Base-by-base conservation (phyloP, 2,888 invertebrate genomes). In the Pharmacophagus antenor region DNA sequence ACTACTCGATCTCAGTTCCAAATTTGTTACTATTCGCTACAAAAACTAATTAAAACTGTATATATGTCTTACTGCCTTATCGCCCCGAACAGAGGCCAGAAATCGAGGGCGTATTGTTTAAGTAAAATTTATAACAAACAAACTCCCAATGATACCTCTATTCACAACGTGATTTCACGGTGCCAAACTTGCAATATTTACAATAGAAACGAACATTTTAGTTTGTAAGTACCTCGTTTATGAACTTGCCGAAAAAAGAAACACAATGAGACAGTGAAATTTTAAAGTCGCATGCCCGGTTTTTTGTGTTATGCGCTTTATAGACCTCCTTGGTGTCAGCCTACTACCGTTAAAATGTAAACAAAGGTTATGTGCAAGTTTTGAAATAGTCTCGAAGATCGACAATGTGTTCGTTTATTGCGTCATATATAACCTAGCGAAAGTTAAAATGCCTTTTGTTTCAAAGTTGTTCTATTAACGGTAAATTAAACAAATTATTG, bases 341-440 rank as follows among this genome's bases (percentile, higher is more conserved):
- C 74, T 71, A 83, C 86, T 85, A 87, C 88, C 88, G 89, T 88
- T 88, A 89, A 80, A 69, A 70, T 73, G 77, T 77, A 84, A 85
- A 88, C 85, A 85, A 87, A 83, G 71, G 41, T 46, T 51, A 50
- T 47, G 71, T 64, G 58, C 47, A 62, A 67, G 71, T 73, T 74
- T 72, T 71, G 70, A 74, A 80, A 80, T 71, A 71, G 74, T 68
- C 68, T 71, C 63, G 63, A 64, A 65, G 52, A 49, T 62, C 65
- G 66, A 85, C 86, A 87, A 87, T 77, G 67, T 65, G 54, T 53
- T 69, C 68, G 73, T 88, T 88, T 88, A 89, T 86, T 84, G 79
- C 77, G 72, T 81, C 84, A 82, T 87, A 87, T 84, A 86, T 84
- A 82, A 88, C 77, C 67, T 82, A 89, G 89, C 88, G 89, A 89